A percentile compares a stretch with the other conserved stretches of the same genome.
phyloP scores from a whole-genome alignment of 1,140 invertebrate species.

The Zaprionus inermis region DNA sequence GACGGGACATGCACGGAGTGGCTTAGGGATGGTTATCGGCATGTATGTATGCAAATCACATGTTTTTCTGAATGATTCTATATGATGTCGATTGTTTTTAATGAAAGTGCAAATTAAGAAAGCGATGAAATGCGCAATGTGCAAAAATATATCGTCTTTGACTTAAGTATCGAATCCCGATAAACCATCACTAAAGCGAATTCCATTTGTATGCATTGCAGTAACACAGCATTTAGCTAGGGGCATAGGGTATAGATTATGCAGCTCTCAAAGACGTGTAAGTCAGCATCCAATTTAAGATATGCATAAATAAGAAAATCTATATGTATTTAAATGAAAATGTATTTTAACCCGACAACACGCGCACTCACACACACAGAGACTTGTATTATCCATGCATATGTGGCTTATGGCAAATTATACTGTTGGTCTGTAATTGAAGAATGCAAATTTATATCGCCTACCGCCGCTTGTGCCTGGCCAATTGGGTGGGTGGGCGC shows the following conservation, averaged over 20 bases:
- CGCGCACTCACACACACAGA: not conserved
- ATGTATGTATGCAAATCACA: no score
- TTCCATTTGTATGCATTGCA: no score
- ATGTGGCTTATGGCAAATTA: conserved; percentile 8
- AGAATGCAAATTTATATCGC: conserved; percentile 7
- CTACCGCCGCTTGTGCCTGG: not conserved
- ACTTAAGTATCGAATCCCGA: no score
- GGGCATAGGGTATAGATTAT: not conserved
- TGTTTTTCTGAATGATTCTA: not conserved
- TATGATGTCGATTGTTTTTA: not conserved
- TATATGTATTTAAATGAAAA: conserved; percentile 3
- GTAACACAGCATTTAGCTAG: no score
- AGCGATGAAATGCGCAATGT: no score
- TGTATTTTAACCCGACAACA: not conserved
- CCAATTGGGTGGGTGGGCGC: conserved; percentile 26
- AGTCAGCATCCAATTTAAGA: not conserved
- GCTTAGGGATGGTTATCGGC: not conserved
- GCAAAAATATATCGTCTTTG: no score
- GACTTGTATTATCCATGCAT: conserved; percentile 1
- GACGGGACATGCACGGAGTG: not conserved
- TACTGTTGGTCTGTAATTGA: conserved; percentile 11
- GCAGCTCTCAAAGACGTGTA: not conserved
- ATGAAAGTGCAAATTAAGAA: not conserved
- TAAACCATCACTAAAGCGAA: no score
- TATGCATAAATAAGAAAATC: not conserved